Base-by-base conservation (phyloP, 2,888 invertebrate genomes). In the Helobdella robusta region DNA sequence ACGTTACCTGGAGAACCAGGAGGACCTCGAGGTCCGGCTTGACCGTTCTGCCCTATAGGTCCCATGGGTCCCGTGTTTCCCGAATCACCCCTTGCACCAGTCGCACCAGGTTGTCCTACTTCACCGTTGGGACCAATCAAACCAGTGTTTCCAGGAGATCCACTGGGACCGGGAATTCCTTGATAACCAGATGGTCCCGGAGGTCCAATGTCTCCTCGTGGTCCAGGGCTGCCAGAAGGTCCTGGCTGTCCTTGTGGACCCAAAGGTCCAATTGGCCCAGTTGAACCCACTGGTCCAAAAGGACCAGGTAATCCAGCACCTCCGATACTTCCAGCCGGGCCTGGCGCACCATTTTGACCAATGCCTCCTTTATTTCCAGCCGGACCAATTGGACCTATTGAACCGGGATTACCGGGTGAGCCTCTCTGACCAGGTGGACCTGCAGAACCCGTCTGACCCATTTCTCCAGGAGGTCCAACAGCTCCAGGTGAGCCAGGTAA, bases 241-340 rank as follows among this genome's bases (percentile, higher is more conserved):
- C 68, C 69, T 28, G 66, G 35, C 18, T 48, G 50, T 11, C 69
- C 69, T 50, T 23, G 46, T 36, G 59, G 56, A 56, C 77, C 77
- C 61, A 72, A 72, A 1, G 73, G 72, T 28, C 77, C 84, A 82
- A 78, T 73, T 1, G 72, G 72, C 48, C 81, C 81, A 0, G 74
- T 74, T 44, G 36, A 54, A 40, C 66, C 70, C n/a, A 60, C 46
- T n/a, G 28, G 58, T 35, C 69, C 69, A 32, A 46, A 25, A 8
- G 64, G 61, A 18, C 70, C 70, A 35, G 48, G 5, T 0, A 46
- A 32, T 62, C 70, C 70, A 30, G 64, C 46, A 32, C 60, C 64
- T 35, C 70, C 70, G 32, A 34, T n/a, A 44, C 40, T 20, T 44
- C 68, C 67, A 2, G 59, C 62, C 28, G 66, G 62, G 15, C 60